Evolutionary conservation across 2,113 vertebrate species (phyloP), one percentile per base, ranked within the genome.

Genomic region (Orthochromis indermauri): DNA sequence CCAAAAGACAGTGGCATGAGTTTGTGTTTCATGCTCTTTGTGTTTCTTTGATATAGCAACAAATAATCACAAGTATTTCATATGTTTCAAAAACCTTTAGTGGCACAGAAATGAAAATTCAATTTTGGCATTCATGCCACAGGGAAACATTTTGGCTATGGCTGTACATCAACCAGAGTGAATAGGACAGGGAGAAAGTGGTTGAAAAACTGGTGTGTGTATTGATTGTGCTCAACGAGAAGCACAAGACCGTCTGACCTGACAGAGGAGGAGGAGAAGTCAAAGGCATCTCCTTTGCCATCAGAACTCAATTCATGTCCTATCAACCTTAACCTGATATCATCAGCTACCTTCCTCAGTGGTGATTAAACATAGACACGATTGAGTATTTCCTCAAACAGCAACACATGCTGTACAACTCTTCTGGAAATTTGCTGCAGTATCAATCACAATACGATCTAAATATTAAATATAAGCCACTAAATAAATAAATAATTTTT

Each of bases 241-340:
- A 33, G 53, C 55, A 13, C 24, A 59, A 33, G 80, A 80, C 54
- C 40, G n/a, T 78, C 21, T 80, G 85, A 84, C 49, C 57, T n/a
- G 81, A 79, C 10, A 40, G 80, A 82, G 51, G 81, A 81, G 40
- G 68, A 47, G 68, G 80, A 55, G 84, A 63, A 73, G 63, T 87
- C 87, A 92, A 92, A 89, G 93, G 84, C 91, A 92, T 84, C 91
- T 91, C 71, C 84, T 53, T 37, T 73, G 55, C 35, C 82, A 82
- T 63, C 24, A 68, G 26, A n/a, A 63, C 19, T 53, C 78, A 90
- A 84, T 93, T 88, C 91, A 88, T 91, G 84, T 90, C 63, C 84
- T 80, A 66, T 80, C 71, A 59, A 55, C 40, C 82, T 66, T 54
- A 13, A 83, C 47, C 76, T 26, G 90, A 88, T 87, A 87, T 76